Percentiles rank a stretch among this genome's conserved stretches.
These are phyloP conservation scores for Podargus strigoides DNA, from an alignment of 2,797 vertebrate species.

Conservation along the genomic window DNA sequence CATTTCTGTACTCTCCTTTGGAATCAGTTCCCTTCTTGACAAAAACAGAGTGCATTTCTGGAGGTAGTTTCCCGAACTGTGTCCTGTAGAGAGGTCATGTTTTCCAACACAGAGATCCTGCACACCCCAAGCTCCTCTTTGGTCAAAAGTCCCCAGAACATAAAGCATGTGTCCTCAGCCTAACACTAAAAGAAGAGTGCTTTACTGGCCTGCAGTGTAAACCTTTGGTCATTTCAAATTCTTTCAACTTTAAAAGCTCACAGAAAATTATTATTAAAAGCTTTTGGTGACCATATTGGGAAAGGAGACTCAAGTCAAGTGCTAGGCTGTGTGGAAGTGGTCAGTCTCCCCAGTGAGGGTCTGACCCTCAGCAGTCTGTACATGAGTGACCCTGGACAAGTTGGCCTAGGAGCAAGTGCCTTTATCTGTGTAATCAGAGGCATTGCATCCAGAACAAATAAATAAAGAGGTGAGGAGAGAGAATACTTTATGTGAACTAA, in stretches of 20 bases:
- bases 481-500: neutral
- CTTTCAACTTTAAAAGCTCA: neutral
- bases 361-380: neutral
- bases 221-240: neutral
- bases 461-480: neutral
- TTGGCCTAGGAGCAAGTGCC: neutral
- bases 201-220: neutral
- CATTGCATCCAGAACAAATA: neutral
- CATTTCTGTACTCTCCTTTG: neutral
- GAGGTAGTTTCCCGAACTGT: neutral
- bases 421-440: neutral
- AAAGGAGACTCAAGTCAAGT: neutral
- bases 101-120: neutral
- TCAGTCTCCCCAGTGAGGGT: neutral
- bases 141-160: neutral
- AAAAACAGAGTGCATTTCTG: neutral
- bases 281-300: neutral
- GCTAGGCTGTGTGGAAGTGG: neutral
- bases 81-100: neutral
- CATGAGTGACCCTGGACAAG: neutral
- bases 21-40: neutral
- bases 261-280: neutral
- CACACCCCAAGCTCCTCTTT: rapidly evolving
- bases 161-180: neutral
- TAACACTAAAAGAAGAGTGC: neutral